These are phyloP conservation scores for Eupelmus urozonus DNA, from an alignment of 2,888 invertebrate genomes.

Conservation along the genomic window DNA sequence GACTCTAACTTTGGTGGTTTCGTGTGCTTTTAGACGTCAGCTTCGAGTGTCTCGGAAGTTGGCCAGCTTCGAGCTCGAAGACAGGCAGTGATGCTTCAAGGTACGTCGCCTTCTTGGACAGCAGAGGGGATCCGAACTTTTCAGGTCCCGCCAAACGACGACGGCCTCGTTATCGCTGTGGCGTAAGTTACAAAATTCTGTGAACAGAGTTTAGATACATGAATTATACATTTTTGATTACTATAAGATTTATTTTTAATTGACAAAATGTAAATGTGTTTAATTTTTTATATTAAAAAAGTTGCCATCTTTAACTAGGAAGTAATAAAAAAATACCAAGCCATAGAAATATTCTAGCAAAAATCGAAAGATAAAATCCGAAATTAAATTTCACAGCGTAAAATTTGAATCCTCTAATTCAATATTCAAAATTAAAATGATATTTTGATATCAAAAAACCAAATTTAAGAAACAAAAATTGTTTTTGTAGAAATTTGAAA, in stretches of 20 bases:
- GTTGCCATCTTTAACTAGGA: too few species aligned
- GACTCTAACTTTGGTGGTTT: neutral
- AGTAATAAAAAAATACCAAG: too few species aligned
- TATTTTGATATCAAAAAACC: too few species aligned
- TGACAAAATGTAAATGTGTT: too few species aligned
- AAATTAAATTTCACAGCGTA: too few species aligned
- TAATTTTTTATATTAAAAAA: too few species aligned
- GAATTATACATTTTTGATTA: slow-evolving; percentile 18
- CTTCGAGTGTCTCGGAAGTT: slow-evolving; percentile 83
- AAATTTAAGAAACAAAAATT: too few species aligned
- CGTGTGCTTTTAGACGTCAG: slow-evolving; percentile 77
- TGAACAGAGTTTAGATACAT: slow-evolving; percentile 3
- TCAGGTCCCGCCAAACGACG: slow-evolving; percentile 60
- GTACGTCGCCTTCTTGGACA: slow-evolving; percentile 81
- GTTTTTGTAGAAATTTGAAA: too few species aligned
- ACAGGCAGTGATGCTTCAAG: slow-evolving; percentile 79
- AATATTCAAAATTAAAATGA: too few species aligned
- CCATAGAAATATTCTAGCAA: too few species aligned
- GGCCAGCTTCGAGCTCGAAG: slow-evolving; percentile 72
- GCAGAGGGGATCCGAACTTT: slow-evolving; percentile 73
- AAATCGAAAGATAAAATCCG: too few species aligned
- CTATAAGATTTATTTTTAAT: neutral
- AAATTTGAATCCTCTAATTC: too few species aligned
- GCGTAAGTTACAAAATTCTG: slow-evolving; percentile 77
- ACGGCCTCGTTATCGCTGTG: slow-evolving; percentile 81